phyloP scores from a whole-genome alignment of 2,113 vertebrate species.

The Caracal caracal region DNA sequence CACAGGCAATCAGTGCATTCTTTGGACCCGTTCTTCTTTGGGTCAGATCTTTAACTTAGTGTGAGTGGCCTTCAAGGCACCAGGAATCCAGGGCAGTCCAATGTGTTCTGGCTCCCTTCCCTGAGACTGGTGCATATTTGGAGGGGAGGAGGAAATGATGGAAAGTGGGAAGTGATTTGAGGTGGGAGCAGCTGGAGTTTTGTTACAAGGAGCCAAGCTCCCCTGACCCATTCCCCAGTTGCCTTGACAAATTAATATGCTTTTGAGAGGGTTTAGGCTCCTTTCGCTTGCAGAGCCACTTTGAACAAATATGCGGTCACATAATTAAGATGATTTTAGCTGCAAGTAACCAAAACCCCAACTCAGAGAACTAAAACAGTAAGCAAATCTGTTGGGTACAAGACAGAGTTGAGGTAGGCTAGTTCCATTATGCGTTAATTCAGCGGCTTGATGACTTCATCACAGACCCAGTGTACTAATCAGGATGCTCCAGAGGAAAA shows the following conservation, averaged over 20 bases:
- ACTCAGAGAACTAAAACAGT: not conserved
- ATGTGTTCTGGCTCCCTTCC: not conserved
- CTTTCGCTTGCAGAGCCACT: not conserved
- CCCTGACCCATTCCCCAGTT: not conserved
- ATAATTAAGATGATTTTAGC: not conserved
- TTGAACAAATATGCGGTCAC: not conserved
- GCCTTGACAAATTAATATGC: not conserved
- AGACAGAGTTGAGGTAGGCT: not conserved
- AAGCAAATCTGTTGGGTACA: not conserved
- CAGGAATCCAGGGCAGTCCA: not conserved
- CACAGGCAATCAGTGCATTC: not conserved
- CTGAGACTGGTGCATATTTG: not conserved
- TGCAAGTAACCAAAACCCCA: not conserved
- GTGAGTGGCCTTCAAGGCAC: not conserved
- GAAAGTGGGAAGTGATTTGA: not conserved
- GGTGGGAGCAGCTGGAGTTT: not conserved
- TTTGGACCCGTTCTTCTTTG: not conserved
- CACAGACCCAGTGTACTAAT: not conserved
- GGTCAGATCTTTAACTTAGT: not conserved
- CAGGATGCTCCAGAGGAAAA: not conserved
- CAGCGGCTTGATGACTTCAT: not conserved
- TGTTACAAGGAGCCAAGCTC: not conserved
- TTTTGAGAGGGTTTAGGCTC: not conserved
- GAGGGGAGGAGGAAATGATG: not conserved
- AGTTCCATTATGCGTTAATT: not conserved